Percentiles rank a stretch among this genome's conserved stretches.
Evolutionary conservation across 2,888 invertebrate genomes (phyloP).

Genomic region (Andrena bicolor): DNA sequence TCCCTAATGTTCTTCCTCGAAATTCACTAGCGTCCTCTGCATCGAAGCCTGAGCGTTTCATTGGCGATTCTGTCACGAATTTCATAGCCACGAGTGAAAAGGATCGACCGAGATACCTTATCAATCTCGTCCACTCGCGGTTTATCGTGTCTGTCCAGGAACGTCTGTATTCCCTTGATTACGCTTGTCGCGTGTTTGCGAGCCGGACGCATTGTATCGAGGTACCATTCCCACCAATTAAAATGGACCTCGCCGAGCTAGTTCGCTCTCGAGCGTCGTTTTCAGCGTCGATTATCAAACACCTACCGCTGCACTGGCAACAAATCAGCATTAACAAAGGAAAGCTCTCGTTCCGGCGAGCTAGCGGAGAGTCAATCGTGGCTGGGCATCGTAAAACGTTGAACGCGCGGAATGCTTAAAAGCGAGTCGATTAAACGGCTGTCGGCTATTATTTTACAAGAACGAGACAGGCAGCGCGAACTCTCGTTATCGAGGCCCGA

Average conservation of each 20-base stretch:
- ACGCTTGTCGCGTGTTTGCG: neutral
- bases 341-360: neutral
- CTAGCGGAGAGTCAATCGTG: slow-evolving; percentile 30
- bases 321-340: slow-evolving; percentile 50
- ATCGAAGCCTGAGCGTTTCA: neutral
- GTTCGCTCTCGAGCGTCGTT: neutral
- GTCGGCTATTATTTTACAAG: slow-evolving; percentile 6
- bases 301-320: slow-evolving; percentile 44
- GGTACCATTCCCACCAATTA: neutral
- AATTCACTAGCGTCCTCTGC: neutral
- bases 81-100: neutral
- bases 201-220: slow-evolving; percentile 5
- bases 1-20: neutral
- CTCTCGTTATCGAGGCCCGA: slow-evolving; percentile 14
- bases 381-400: slow-evolving; percentile 40
- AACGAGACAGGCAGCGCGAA: slow-evolving; percentile 32
- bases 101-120: slow-evolving; percentile 16
- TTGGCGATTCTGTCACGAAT: neutral
- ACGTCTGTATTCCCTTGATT: slow-evolving; percentile 45
- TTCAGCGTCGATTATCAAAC: neutral
- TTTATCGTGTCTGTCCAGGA: slow-evolving; percentile 45
- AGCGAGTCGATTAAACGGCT: slow-evolving; percentile 4
- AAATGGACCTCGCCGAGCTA: slow-evolving; percentile 1
- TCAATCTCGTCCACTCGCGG: slow-evolving; percentile 30
- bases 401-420: slow-evolving; percentile 36